A percentile compares a stretch with the other conserved stretches of the same genome.
Evolutionary conservation across 2,888 invertebrate species (phyloP).

Genomic region (Graphium colonna): DNA sequence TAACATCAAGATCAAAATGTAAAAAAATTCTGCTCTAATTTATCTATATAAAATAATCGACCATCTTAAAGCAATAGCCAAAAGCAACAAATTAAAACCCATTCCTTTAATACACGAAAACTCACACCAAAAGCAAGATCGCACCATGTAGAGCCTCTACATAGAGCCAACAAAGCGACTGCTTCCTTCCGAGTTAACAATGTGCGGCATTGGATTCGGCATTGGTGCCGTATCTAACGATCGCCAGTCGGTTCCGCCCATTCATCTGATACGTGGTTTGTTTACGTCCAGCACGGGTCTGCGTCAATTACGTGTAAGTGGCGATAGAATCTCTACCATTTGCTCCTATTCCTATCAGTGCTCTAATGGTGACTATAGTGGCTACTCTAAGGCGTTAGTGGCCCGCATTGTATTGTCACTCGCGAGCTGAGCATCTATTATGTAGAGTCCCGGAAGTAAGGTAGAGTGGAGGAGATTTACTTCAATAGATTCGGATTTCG

Average conservation of each 20-base stretch:
- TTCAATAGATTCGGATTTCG: not conserved
- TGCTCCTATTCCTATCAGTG: constrained; percentile 16
- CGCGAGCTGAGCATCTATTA: constrained; percentile 17
- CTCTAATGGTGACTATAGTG: too few species aligned
- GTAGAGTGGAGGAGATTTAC: not conserved
- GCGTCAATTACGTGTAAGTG: constrained; percentile 29
- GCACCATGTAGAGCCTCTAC: constrained; percentile 1
- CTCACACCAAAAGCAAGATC: too few species aligned
- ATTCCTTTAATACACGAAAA: too few species aligned
- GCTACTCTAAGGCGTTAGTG: constrained; percentile 22
- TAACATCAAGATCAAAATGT: too few species aligned
- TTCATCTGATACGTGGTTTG: constrained; percentile 54
- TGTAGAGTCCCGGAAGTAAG: constrained; percentile 11
- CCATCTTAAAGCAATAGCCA: too few species aligned
- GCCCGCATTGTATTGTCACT: constrained; percentile 21
- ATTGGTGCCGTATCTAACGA: constrained; percentile 74
- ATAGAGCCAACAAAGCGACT: constrained; percentile 53
- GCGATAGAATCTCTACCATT: constrained; percentile 27
- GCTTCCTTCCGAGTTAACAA: constrained; percentile 74
- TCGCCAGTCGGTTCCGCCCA: constrained; percentile 67
- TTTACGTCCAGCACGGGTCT: constrained; percentile 33
- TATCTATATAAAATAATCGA: too few species aligned
- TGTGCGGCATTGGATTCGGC: constrained; percentile 74
- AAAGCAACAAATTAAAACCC: too few species aligned
- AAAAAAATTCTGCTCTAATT: too few species aligned